Conservation (phyloP, 2,113 vertebrate species). For the Leptosomus discolor region DNA sequence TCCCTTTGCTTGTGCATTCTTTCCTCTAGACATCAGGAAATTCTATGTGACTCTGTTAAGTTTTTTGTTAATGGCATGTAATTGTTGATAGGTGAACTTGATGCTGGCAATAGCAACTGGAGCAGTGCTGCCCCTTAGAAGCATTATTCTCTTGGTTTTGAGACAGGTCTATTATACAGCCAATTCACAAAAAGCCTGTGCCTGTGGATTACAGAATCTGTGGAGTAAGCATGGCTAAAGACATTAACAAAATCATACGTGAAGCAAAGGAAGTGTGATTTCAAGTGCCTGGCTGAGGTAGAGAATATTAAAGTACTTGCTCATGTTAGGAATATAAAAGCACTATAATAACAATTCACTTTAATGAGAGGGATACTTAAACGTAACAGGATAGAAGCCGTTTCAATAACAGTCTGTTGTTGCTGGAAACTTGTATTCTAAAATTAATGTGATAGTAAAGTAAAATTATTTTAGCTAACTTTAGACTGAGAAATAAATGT, state of each 20-base stretch:
- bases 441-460: neutral
- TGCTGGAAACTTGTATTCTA: neutral
- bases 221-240: neutral
- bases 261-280: neutral
- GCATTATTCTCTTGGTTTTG: neutral
- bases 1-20: neutral
- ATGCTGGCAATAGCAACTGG: neutral
- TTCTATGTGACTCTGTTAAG: neutral
- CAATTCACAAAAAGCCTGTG: neutral
- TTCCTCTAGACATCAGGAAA: neutral
- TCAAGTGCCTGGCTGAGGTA: accelerated
- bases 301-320: neutral
- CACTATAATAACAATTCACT: neutral
- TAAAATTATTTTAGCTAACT: neutral
- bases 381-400: neutral
- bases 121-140: neutral
- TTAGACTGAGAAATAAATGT: neutral
- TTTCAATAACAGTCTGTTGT: neutral
- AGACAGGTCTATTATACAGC: neutral
- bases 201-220: neutral
- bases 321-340: neutral
- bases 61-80: neutral
- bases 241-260: neutral
- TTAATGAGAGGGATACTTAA: neutral
- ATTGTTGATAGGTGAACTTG: neutral